phyloP scores from a whole-genome alignment of 2,888 invertebrate species.

The Belgica antarctica region DNA sequence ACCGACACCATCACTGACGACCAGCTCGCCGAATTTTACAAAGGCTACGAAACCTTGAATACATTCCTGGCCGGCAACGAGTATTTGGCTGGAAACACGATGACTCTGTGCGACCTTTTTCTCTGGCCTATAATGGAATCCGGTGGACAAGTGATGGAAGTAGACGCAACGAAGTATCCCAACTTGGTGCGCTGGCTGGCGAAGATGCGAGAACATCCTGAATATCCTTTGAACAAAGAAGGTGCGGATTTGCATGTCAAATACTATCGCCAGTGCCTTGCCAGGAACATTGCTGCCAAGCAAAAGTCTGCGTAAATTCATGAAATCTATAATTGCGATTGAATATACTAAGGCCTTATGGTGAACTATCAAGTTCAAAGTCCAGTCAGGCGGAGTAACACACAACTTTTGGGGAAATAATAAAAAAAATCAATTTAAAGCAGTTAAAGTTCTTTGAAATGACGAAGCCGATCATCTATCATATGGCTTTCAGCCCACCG shows the following conservation, averaged over 20 bases:
- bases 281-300: not conserved
- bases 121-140: slow-evolving; percentile 55
- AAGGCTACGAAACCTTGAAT: slow-evolving; percentile 49
- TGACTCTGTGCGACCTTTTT: slow-evolving; percentile 50
- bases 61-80: slow-evolving; percentile 48
- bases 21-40: not conserved
- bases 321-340: too few relatives aligned
- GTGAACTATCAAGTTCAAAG: too few relatives aligned
- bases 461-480: not conserved
- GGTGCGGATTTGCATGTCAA: slow-evolving; percentile 42
- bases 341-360: too few relatives aligned
- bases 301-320: too few relatives aligned
- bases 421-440: too few relatives aligned
- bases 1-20: not conserved
- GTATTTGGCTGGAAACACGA: slow-evolving; percentile 49
- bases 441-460: too few relatives aligned
- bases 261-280: not conserved
- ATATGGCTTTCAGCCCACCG: not conserved
- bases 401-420: too few relatives aligned
- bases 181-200: slow-evolving; percentile 55
- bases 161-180: slow-evolving; percentile 51
- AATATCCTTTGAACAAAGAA: slow-evolving; percentile 49
- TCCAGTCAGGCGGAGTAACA: too few relatives aligned
- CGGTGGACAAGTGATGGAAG: slow-evolving; percentile 54
- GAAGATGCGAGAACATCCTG: slow-evolving; percentile 51